Evolutionary conservation across 2,888 invertebrate genomes (phyloP), one percentile per base, ranked within the genome.

Genomic region (Melanophora roralis): DNA sequence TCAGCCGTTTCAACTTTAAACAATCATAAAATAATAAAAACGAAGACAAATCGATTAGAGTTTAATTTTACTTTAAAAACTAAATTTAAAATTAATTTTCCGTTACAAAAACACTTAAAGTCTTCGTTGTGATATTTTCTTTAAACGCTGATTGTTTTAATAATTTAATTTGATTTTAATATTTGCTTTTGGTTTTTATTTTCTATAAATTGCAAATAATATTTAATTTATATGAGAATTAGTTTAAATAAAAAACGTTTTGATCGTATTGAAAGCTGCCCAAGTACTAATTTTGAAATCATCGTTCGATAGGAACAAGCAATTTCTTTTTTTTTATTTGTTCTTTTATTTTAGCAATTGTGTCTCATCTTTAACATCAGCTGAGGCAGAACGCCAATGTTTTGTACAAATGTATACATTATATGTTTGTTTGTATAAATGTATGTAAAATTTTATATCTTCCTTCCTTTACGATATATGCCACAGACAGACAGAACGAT

Each of bases 261-360:
- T 87, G 87, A 87, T 88, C 89, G 87, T 87, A 89, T 86, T 88
- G 89, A 90, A 86, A 86, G 89, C 88, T 89, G 87, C 88, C 88
- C 87, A 89, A 88, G 88, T 88, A 90, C 90, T 90, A 89, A 90
- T 84, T 86, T 88, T 87, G 88, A 88, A 89, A 87, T 84, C 85
- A 85, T 84, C 83, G 86, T 86, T 76, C 76, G 21, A 71, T 51
- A 75, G 67, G 72, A 76, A 76, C 40, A 81, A 71, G 49, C 36
- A 76, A 74, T 72, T 67, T 75, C 59, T 72, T 55, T 53, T 82
- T 71, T 68, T 73, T 81, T 40, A 67, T 72, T 40, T 43, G 7
- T 49, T 53, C 2, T 76, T 67, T 77, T 78, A 55, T 67, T 69
- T 81, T 83, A 78, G 83, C 82, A 81, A 81, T 81, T 49, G 76